A percentile compares a stretch with the other conserved stretches of the same genome.
Conservation (phyloP, 2,888 invertebrate species). For the Eurytoma adleriae region DNA sequence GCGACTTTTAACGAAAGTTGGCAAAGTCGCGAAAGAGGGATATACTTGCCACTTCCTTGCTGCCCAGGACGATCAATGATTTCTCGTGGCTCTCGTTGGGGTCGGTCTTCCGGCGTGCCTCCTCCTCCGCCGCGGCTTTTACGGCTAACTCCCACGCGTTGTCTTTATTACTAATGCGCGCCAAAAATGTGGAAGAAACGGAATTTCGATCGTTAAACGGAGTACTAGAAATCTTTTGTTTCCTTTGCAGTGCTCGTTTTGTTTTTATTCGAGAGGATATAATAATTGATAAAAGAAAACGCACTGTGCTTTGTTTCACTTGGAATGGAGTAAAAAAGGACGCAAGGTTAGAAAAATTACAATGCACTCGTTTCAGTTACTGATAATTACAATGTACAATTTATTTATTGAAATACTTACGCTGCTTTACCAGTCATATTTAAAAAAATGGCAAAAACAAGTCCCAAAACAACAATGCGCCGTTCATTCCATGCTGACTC, state of each 20-base stretch:
- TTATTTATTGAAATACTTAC: slow-evolving; percentile 51
- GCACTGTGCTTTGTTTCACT: too few species aligned
- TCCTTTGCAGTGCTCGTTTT: too few species aligned
- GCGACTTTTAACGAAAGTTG: not conserved
- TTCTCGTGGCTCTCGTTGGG: slow-evolving; percentile 75
- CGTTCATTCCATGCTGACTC: slow-evolving; percentile 6
- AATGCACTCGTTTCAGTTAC: slow-evolving; percentile 2
- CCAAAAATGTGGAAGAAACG: too few species aligned
- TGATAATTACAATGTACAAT: slow-evolving; percentile 11
- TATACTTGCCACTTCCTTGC: slow-evolving; percentile 81
- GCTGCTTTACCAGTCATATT: slow-evolving; percentile 44
- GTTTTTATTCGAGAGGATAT: too few species aligned
- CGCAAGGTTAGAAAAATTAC: not conserved
- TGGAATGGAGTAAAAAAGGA: not conserved
- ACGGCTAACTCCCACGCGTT: slow-evolving; percentile 29
- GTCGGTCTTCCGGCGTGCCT: slow-evolving; percentile 62
- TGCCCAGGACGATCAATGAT: slow-evolving; percentile 83
- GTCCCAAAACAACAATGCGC: slow-evolving; percentile 37
- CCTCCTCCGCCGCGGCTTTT: slow-evolving; percentile 62
- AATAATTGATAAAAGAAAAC: too few species aligned
- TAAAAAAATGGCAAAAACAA: slow-evolving; percentile 22
- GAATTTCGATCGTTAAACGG: too few species aligned
- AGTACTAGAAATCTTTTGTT: too few species aligned
- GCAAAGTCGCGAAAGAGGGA: not conserved
- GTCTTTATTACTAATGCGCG: slow-evolving; percentile 30